Evolutionary conservation across 2,113 vertebrate genomes (phyloP), one percentile per base, ranked within the genome.

Genomic region (Bambusicola thoracicus): DNA sequence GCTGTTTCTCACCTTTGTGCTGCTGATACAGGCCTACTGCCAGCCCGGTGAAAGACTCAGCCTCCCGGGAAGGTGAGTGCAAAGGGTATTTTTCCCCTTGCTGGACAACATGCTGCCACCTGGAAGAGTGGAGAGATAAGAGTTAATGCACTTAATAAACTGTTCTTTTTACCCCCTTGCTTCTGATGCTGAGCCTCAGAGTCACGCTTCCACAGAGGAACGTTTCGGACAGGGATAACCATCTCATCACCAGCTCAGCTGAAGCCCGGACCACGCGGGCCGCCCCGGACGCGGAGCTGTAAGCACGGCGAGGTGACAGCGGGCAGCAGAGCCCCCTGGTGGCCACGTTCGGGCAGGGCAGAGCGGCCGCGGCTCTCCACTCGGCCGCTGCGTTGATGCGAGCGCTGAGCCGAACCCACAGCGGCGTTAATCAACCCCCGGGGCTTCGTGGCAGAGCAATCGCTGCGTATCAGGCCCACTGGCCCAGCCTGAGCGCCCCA

Each of bases 201-300:
- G 6, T 72, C 22, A n/a, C 1, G 32, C 17, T 91, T 98, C 97
- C 82, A 97, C 97, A 97, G 27, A 7, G 4, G 5, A 77, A 82
- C 73, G 27, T 25, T 91, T 98, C 97, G 93, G 97, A 94, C 96
- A 97, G 96, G 97, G 96, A 97, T 98, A 98, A 98, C 97, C 76
- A n/a, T 46, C 80, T 96, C 97, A 96, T 96, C 97, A 95, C 89
- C 10, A 29, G 96, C 97, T 97, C 97, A 96, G 87, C 21, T 29
- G 10, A 40, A 59, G 44, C 81, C 69, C 1, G 8, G 9, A 5
- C 29, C 13, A 2, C 0, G 3, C 20, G 20, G 44, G 13, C 7
- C 34, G 8, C 0, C 32, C 32, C 27, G 49, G 12, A 14, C 24
- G 51, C 53, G 53, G 14, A 16, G 53, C 27, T 16, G 24, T 13